Evolutionary conservation across 1,140 invertebrate species (phyloP).

Genomic region (Ectropis grisescens): DNA sequence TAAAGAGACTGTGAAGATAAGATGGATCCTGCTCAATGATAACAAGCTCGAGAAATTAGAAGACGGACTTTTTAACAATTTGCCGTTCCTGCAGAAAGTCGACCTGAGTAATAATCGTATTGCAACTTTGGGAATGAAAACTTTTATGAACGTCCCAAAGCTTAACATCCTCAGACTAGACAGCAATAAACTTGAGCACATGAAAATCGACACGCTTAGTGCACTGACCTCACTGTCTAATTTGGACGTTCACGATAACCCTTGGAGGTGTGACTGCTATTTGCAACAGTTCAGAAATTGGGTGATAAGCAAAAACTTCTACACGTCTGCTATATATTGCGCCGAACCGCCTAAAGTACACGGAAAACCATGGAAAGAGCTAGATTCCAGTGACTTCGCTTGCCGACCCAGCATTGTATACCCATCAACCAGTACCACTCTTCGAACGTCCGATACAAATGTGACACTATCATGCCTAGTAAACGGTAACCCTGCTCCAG

Average conservation of each 20-base stretch:
- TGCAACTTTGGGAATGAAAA: slow-evolving; percentile 75
- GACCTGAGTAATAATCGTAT: slow-evolving; percentile 82
- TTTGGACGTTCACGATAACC: slow-evolving; percentile 84
- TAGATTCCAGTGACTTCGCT: slow-evolving; percentile 83
- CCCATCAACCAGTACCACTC: slow-evolving; percentile 62
- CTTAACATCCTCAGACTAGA: slow-evolving; percentile 78
- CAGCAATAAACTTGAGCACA: slow-evolving; percentile 77
- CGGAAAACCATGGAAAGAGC: slow-evolving; percentile 79
- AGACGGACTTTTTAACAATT: slow-evolving; percentile 81
- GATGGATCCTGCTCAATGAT: slow-evolving; percentile 79
- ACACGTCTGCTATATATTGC: slow-evolving; percentile 80
- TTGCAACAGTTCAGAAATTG: slow-evolving; percentile 84
- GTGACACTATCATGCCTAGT: slow-evolving; percentile 84
- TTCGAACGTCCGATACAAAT: slow-evolving; percentile 75
- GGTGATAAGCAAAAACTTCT: slow-evolving; percentile 78
- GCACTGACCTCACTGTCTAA: slow-evolving; percentile 77
- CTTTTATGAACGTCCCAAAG: slow-evolving; percentile 79
- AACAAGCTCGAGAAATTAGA: slow-evolving; percentile 80
- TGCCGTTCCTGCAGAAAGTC: slow-evolving; percentile 81
- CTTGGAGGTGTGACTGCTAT: slow-evolving; percentile 91
- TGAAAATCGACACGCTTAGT: slow-evolving; percentile 73
- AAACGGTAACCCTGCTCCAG: slow-evolving; percentile 80
- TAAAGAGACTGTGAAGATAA: slow-evolving; percentile 74
- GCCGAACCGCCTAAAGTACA: slow-evolving; percentile 75
- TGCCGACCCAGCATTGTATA: slow-evolving; percentile 82